These are phyloP conservation scores for Phymanthus crucifer DNA, from an alignment of 92 coral and sea anemone species.

Conservation along the genomic window DNA sequence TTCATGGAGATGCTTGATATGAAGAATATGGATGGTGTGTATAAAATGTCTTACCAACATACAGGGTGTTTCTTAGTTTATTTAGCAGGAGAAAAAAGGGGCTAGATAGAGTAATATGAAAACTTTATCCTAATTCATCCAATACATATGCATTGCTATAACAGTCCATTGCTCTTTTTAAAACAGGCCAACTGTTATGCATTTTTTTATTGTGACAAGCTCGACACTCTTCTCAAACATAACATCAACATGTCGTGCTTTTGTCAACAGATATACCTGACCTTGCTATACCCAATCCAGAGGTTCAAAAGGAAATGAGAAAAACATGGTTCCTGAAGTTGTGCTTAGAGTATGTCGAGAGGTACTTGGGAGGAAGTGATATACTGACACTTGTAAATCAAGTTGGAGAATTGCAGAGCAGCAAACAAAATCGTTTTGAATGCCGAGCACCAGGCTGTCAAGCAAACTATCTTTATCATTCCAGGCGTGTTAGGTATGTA, in stretches of 20 bases:
- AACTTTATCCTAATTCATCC: no score
- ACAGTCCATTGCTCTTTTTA: no score
- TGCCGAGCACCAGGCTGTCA: background rate
- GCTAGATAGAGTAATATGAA: no score
- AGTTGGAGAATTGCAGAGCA: background rate
- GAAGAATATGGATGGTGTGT: background rate
- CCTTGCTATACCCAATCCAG: background rate
- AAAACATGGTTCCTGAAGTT: background rate
- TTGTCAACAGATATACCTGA: background rate
- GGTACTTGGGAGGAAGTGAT: background rate
- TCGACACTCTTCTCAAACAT: no score
- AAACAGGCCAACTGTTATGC: no score
- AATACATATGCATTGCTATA: no score
- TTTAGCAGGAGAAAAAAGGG: no score
- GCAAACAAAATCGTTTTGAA: background rate
- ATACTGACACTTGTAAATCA: background rate
- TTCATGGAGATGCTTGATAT: slow-evolving; percentile 51
- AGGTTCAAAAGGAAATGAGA: background rate
- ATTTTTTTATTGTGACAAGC: no score
- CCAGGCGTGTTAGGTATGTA: background rate
- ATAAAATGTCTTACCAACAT: no score
- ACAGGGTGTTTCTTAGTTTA: no score
- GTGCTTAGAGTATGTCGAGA: background rate
- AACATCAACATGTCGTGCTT: no score
- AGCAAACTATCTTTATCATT: background rate